These are phyloP conservation scores for Python bivittatus DNA, from an alignment of 2,113 vertebrate species.

Conservation along the genomic window DNA sequence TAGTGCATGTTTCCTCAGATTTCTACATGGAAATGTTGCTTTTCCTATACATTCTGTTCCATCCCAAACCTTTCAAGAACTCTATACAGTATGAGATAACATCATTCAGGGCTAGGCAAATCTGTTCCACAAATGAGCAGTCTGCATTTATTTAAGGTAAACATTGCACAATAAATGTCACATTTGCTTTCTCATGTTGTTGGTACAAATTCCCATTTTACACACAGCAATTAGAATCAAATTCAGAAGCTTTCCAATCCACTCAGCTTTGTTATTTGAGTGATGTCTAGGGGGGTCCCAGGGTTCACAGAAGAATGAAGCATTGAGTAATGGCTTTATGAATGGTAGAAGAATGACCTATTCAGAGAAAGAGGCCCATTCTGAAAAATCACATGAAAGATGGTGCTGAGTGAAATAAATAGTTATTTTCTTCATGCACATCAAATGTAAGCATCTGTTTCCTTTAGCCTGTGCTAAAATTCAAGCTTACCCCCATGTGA, in stretches of 20 bases:
- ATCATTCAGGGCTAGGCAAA: not conserved
- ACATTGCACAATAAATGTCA: not conserved
- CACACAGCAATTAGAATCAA: slow-evolving; percentile 3
- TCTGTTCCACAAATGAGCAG: not conserved
- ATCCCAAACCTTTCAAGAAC: not conserved
- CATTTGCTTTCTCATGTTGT: slow-evolving; percentile 15
- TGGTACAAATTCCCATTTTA: slow-evolving; percentile 13
- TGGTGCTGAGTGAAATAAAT: not conserved
- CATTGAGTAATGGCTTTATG: slow-evolving; percentile 11
- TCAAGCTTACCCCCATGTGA: not conserved
- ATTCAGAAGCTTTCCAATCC: slow-evolving; percentile 26
- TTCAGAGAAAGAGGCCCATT: not conserved
- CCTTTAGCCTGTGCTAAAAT: not conserved
- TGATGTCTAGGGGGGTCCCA: slow-evolving; percentile 2
- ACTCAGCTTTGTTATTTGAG: slow-evolving; percentile 8
- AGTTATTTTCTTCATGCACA: slow-evolving; percentile 2
- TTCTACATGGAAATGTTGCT: not conserved
- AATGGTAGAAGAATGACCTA: slow-evolving; percentile 3
- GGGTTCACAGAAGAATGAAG: slow-evolving; percentile 10
- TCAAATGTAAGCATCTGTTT: slow-evolving; percentile 6
- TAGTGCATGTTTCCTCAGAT: not conserved
- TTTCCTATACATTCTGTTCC: not conserved
- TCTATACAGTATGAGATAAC: not conserved
- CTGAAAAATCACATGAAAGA: slow-evolving; percentile 7
- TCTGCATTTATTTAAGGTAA: slow-evolving; percentile 17